A percentile compares a stretch with the other conserved stretches of the same genome.
These are phyloP conservation scores for Nyctibius grandis DNA, from an alignment of 2,797 vertebrate species.

Conservation along the genomic window DNA sequence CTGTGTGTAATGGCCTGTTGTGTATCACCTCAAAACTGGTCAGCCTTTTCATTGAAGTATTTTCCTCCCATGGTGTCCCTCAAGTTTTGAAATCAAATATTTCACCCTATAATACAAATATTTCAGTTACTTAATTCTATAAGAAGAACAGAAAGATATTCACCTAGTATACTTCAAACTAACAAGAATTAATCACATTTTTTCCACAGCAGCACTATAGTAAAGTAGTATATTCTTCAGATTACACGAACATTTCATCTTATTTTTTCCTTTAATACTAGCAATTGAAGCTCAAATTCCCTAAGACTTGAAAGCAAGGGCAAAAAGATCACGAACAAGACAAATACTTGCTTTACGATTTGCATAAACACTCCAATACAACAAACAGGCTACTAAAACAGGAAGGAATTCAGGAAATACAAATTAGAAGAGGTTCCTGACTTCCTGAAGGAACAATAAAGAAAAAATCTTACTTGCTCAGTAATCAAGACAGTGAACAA, in stretches of 20 bases:
- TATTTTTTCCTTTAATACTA: not conserved
- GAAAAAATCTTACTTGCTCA: not conserved
- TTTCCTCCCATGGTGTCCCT: not conserved
- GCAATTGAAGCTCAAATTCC: not conserved
- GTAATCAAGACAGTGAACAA: not conserved
- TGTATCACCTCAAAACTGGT: not conserved
- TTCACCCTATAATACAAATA: not conserved
- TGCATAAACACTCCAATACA: not conserved
- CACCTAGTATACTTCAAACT: not conserved
- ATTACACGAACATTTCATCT: not conserved
- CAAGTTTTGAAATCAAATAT: not conserved
- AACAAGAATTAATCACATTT: not conserved
- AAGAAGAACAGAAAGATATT: not conserved
- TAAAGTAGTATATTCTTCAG: not conserved
- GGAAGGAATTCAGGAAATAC: not conserved
- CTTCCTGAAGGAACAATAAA: not conserved
- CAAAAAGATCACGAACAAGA: not conserved
- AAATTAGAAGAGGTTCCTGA: not conserved
- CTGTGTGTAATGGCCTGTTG: accelerated
- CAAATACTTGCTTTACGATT: not conserved
- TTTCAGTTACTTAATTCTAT: not conserved
- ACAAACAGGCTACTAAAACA: not conserved
- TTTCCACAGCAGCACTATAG: not conserved
- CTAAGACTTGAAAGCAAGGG: not conserved
- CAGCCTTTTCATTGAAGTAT: not conserved